A percentile compares a stretch with the other conserved stretches of the same genome.
Conservation (phyloP, 2,797 vertebrate genomes). For the Diplodus sargus region DNA sequence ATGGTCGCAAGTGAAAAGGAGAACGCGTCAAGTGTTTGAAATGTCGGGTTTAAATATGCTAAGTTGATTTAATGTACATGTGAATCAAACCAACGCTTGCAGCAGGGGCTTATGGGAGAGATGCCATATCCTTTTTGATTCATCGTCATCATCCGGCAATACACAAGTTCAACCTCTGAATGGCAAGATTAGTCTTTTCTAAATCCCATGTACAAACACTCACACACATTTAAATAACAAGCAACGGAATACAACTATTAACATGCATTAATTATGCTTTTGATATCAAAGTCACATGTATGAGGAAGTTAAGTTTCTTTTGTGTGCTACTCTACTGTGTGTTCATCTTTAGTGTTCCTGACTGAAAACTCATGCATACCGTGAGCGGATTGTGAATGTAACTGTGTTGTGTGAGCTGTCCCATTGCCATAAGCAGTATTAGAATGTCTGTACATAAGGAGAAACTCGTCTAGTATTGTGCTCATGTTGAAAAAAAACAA, state of each 20-base stretch:
- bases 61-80: constrained; percentile 57
- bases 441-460: constrained; percentile 90
- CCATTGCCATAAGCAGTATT: constrained; percentile 89
- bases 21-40: constrained; percentile 50
- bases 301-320: constrained; percentile 68
- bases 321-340: constrained; percentile 67
- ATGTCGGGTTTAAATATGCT: constrained; percentile 57
- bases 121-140: constrained; percentile 78
- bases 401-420: constrained; percentile 84
- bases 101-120: constrained; percentile 74
- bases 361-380: constrained; percentile 77
- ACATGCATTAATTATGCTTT: constrained; percentile 76
- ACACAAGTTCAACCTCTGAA: constrained; percentile 69
- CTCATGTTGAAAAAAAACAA: constrained; percentile 74
- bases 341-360: constrained; percentile 78
- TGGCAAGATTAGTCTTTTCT: constrained; percentile 67
- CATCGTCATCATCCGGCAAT: constrained; percentile 77
- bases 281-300: constrained; percentile 71
- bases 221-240: constrained; percentile 67
- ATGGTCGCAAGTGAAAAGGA: constrained; percentile 48
- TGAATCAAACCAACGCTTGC: constrained; percentile 67
- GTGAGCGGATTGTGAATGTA: constrained; percentile 87
- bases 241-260: constrained; percentile 54
- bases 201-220: constrained; percentile 72
- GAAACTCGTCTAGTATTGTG: constrained; percentile 86